A percentile compares a stretch with the other conserved stretches of the same genome.
Conservation (phyloP, 2,888 invertebrate genomes). For the Ectemnius lituratus region DNA sequence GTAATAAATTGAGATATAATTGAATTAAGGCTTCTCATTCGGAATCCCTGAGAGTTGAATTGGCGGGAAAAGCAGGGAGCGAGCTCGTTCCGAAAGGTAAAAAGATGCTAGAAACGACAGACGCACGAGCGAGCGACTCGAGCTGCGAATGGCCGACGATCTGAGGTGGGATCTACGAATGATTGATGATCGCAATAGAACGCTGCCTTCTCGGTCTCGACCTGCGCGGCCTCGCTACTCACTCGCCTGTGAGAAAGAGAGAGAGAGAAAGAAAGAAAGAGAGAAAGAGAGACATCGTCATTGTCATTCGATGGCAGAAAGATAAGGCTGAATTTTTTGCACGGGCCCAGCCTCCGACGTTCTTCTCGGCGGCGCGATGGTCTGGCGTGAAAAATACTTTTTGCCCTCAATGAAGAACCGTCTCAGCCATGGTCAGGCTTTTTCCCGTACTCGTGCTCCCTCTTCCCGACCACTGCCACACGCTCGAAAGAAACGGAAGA, state of each 20-base stretch:
- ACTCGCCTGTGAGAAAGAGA: no score
- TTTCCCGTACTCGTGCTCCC: no score
- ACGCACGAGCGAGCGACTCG: slow-evolving; percentile 9
- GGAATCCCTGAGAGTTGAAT: background rate
- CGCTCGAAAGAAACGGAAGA: background rate
- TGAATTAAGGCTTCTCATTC: background rate
- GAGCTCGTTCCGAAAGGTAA: slow-evolving; percentile 25
- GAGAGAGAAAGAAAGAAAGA: no score
- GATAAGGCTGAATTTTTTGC: slow-evolving; percentile 17
- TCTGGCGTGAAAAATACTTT: no score
- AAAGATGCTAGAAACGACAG: slow-evolving; percentile 25
- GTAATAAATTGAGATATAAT: no score
- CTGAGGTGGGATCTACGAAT: slow-evolving; percentile 43
- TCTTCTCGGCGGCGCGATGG: background rate
- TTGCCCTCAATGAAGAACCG: no score
- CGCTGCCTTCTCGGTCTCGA: background rate
- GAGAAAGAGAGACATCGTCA: slow-evolving; percentile 4
- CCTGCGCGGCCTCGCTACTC: no score
- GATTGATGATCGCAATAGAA: slow-evolving; percentile 48
- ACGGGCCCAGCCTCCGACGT: background rate
- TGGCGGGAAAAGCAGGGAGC: slow-evolving; percentile 27
- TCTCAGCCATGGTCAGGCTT: no score
- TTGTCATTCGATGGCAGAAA: slow-evolving; percentile 38
- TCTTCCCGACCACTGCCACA: no score
- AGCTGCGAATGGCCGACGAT: slow-evolving; percentile 24